phyloP scores from a whole-genome alignment of 64 coral and sea anemone genomes.

The Catalaphyllia jardinei region DNA sequence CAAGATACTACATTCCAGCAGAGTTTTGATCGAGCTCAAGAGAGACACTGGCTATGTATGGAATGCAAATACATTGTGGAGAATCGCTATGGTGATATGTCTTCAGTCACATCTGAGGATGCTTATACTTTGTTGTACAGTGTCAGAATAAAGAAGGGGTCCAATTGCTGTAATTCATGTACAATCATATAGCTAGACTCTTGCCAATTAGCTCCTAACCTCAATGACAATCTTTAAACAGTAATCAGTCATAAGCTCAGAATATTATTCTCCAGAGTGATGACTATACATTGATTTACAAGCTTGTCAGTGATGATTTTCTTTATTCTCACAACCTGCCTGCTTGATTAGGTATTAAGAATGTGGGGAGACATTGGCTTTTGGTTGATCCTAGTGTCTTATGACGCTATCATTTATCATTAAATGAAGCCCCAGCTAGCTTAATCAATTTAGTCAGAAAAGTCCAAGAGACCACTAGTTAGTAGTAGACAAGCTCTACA shows the following conservation, averaged over 20 bases:
- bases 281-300: no score
- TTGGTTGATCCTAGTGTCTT: no score
- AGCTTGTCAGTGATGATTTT: neutral
- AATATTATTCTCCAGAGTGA: no score
- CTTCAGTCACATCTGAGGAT: constrained; percentile 81
- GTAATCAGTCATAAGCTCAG: no score
- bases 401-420: no score
- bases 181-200: constrained; percentile 3
- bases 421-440: no score
- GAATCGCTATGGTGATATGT: constrained; percentile 82
- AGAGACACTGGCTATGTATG: constrained; percentile 88
- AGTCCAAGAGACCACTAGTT: no score
- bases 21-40: constrained; percentile 56
- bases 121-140: constrained; percentile 83
- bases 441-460: no score
- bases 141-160: constrained; percentile 57
- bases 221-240: neutral
- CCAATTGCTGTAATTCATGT: constrained; percentile 49
- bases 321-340: no score
- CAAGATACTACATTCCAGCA: constrained; percentile 38
- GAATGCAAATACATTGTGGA: constrained; percentile 97
- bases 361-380: no score
- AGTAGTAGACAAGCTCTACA: no score
- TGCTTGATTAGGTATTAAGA: no score
- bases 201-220: neutral